phyloP scores from a whole-genome alignment of 1,140 invertebrate species.

The Berghia stephanieae region DNA sequence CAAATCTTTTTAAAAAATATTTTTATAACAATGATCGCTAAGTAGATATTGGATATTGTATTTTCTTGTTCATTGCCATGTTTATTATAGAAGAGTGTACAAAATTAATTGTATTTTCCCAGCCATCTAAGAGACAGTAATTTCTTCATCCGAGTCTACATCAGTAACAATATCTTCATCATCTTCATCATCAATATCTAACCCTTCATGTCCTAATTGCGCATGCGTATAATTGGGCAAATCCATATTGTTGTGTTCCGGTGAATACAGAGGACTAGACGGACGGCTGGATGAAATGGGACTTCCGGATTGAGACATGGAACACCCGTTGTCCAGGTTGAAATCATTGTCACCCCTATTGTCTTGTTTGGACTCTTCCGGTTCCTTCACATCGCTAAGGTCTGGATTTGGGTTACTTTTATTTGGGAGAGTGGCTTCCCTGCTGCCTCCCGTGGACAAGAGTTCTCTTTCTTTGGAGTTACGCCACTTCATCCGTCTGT shows the following conservation, averaged over 20 bases:
- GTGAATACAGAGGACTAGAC: constrained; percentile 34
- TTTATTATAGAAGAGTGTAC: no score
- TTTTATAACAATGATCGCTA: no score
- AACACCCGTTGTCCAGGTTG: constrained; percentile 28
- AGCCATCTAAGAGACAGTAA: constrained; percentile 57
- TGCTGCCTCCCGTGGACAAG: constrained; percentile 86
- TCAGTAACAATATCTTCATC: constrained; percentile 38
- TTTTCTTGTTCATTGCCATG: no score
- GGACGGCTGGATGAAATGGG: constrained; percentile 40
- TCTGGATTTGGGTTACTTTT: constrained; percentile 98
- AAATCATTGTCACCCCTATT: constrained; percentile 32
- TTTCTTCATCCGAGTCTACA: constrained; percentile 53
- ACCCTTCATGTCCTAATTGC: no score
- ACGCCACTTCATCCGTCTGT: constrained; percentile 72
- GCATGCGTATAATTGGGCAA: constrained; percentile 12
- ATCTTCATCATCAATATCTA: no score
- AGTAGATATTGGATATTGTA: no score
- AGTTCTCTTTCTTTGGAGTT: constrained; percentile 97
- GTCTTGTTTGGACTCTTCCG: constrained; percentile 33
- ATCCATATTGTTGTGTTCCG: neutral
- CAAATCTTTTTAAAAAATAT: no score
- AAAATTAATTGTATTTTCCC: no score
- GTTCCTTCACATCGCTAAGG: constrained; percentile 81
- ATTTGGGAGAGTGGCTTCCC: constrained; percentile 94
- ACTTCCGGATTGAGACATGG: constrained; percentile 40